phyloP scores from a whole-genome alignment of 1,140 invertebrate genomes.

The Tetramorium simillimum region DNA sequence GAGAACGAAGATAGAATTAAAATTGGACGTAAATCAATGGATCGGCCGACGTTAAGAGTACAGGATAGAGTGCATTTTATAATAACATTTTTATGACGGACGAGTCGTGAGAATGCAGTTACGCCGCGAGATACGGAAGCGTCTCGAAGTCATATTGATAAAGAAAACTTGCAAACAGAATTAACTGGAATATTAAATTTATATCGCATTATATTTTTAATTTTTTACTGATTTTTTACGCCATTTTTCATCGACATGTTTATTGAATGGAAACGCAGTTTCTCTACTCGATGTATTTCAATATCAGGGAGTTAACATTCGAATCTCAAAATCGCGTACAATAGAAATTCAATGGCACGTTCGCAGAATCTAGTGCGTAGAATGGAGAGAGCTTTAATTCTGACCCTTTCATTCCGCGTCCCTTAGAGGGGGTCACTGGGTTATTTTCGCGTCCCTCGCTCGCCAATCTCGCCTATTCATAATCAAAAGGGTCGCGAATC shows the following conservation, averaged over 20 bases:
- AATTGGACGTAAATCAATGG: conserved; percentile 67
- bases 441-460: conserved; percentile 42
- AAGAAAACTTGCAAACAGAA: neutral
- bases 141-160: neutral
- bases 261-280: neutral
- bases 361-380: conserved; percentile 20
- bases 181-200: neutral
- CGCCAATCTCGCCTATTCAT: conserved; percentile 63
- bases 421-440: conserved; percentile 33
- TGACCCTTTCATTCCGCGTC: conserved; percentile 63
- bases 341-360: conserved; percentile 28
- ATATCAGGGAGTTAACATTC: conserved; percentile 4
- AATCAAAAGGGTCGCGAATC: conserved; percentile 54
- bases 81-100: conserved; percentile 47
- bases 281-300: conserved; percentile 8
- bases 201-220: neutral
- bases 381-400: conserved; percentile 61
- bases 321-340: conserved; percentile 1
- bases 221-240: neutral
- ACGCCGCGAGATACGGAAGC: neutral
- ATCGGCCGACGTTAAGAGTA: conserved; percentile 42
- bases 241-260: neutral
- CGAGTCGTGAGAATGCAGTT: conserved; percentile 32
- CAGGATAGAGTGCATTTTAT: conserved; percentile 16
- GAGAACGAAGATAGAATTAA: conserved; percentile 64